Evolutionary conservation across 2,797 vertebrate species (phyloP).

Genomic region (Silurus lanzhouensis): DNA sequence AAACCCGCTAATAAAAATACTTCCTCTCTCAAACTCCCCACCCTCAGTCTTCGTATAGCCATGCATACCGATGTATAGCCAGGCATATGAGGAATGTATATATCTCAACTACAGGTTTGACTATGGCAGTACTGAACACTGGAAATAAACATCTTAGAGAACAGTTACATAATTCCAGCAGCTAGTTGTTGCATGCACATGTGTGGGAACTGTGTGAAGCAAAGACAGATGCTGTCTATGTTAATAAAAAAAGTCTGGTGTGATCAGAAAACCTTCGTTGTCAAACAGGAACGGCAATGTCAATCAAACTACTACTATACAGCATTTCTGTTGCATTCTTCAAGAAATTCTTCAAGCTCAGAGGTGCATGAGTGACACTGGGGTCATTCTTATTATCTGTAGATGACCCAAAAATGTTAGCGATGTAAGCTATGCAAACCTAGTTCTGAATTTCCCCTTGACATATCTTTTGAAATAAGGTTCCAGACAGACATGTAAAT

Average conservation of each 20-base stretch:
- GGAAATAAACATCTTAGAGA: not conserved
- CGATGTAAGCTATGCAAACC: not conserved
- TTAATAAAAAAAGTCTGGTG: not conserved
- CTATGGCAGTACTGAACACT: not conserved
- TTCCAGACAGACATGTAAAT: not conserved
- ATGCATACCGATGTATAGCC: not conserved
- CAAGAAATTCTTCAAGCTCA: not conserved
- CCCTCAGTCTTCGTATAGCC: not conserved
- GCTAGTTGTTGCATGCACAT: not conserved
- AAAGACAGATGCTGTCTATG: not conserved
- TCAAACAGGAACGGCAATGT: not conserved
- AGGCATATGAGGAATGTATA: not conserved
- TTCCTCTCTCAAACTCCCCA: not conserved
- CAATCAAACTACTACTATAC: not conserved
- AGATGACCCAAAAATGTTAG: not conserved
- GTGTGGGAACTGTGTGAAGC: not conserved
- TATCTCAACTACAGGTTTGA: not conserved
- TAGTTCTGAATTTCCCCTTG: not conserved
- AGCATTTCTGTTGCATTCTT: not conserved
- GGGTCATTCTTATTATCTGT: not conserved
- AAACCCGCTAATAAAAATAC: constrained; percentile 32
- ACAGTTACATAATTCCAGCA: not conserved
- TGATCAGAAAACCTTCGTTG: not conserved
- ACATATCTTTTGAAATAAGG: not conserved
- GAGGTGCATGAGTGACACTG: not conserved